Base-by-base conservation (phyloP, 1,140 invertebrate genomes). In the Ectropis grisescens region DNA sequence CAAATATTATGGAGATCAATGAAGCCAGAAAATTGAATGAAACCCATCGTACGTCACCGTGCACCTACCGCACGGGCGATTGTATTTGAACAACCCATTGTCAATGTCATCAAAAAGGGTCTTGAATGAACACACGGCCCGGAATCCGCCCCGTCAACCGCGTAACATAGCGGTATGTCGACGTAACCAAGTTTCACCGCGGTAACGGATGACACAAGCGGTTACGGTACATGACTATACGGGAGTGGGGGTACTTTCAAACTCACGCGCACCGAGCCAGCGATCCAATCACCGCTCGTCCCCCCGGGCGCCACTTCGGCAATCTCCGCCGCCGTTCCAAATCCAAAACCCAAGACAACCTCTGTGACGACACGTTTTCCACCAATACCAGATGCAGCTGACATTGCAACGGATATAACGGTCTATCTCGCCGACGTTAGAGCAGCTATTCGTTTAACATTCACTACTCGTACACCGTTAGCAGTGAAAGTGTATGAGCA, bases 181-280 rank as follows among this genome's bases (percentile, higher is more conserved):
- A 64, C 53, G 65, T 69, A 68, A 68, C 55, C 47, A 41, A 55
- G 58, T 66, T 68, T 70, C 66, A 60, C 58, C 60, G n/a, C n/a
- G n/a, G 60, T 70, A 70, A 69, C 56, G 66, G 62, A 75, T 75
- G 67, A 75, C 65, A 74, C 67, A 71, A 75, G 66, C 56, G 44
- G 61, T 69, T 71, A 75, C 67, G 70, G 67, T 71, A 69, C 53
- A 44, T 26, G 39, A 19, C 8, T 16, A 27, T 22, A n/a, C n/a
- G n/a, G n/a, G 26, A 41, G 44, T 44, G 46, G 45, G 49, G 47
- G 41, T 30, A 52, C 55, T 65, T 59, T 65, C 58, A 55, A 56
- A 58, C 58, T 64, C 59, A 52, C 43, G 58, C 62, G 56, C 56
- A 50, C 38, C 37, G 45, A 39, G n/a, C n/a, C n/a, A n/a, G 33